phyloP scores from a whole-genome alignment of 2,888 invertebrate species.

The Myopa testacea region DNA sequence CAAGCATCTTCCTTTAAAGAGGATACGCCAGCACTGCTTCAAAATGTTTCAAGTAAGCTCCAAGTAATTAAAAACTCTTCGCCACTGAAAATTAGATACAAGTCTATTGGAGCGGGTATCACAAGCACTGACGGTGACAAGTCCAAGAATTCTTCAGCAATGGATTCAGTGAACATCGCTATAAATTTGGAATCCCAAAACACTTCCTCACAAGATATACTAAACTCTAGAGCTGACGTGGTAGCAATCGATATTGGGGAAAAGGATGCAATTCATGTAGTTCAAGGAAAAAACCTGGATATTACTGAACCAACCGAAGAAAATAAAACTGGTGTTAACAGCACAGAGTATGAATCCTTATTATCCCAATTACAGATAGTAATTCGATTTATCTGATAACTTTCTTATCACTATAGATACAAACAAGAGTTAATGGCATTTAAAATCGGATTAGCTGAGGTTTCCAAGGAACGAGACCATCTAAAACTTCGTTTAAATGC shows the following conservation, averaged over 20 bases:
- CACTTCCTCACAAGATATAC: neutral
- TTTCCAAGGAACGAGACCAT: conserved; percentile 61
- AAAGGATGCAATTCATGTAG: neutral
- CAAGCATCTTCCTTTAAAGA: neutral
- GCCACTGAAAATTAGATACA: neutral
- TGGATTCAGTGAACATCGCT: neutral
- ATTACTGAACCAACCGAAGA: too few species aligned
- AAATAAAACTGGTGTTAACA: too few species aligned
- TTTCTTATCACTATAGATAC: neutral
- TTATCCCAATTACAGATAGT: too few species aligned
- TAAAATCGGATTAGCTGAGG: conserved; percentile 61
- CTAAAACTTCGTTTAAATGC: conserved; percentile 54
- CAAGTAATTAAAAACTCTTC: conserved; percentile 45
- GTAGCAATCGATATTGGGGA: neutral
- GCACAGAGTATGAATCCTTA: too few species aligned
- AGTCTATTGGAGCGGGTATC: neutral
- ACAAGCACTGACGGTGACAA: neutral
- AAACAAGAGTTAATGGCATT: conserved; percentile 58
- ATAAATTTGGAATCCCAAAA: neutral
- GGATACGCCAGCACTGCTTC: neutral
- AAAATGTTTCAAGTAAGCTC: conserved; percentile 37
- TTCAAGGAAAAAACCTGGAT: too few species aligned
- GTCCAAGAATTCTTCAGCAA: too few species aligned
- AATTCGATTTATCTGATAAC: neutral
- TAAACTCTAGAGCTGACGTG: neutral